Base-by-base conservation (phyloP, 2,888 invertebrate genomes). In the Brachylomia viminalis region DNA sequence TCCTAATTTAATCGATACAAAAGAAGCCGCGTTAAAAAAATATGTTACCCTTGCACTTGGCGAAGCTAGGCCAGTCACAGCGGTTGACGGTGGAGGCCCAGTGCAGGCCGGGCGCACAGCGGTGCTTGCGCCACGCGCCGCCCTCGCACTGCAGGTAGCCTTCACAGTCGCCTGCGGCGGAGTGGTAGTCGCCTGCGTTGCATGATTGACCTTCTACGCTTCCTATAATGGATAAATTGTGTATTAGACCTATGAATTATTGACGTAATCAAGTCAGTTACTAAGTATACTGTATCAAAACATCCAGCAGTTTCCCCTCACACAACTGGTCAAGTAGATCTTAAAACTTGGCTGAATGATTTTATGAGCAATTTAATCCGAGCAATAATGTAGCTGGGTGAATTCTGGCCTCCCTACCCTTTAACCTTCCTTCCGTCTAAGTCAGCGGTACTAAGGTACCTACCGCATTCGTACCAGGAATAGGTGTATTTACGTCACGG, bases 31-130 rank as follows among this genome's bases (percentile, higher is more conserved):
- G 23, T 23, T 27, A 7, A 49, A 17, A 42, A 13, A 33, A 20
- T 4, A n/a, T 42, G 15, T 71, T 88, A 95, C 96, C 91, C 49
- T 91, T 94, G 90, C 98, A 98, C 87, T 98, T 97, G 0, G 98
- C 98, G 54, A 96, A 96, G 64, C 95, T 96, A 0, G 98, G 98
- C 98, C 98, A 98, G 92, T 98, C 98, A 89, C 98, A 98, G 61
- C 98, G 97, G 59, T 97, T 97, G 68, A 96, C 96, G 0, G 95
- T 90, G 38, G 96, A 94, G 86, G 98, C 98, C 98, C 98, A 99
- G 91, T 98, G 98, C 64, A 98, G 93, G 7, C 98, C 98, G 0
- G 98, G 98, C 0, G 98, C 98, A 90, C 98, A 98, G 84, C 97
- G 97, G 86, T 98, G 98, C 84, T 97, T 97, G 52, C 96, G 97